Evolutionary conservation across 2,113 vertebrate genomes (phyloP), one percentile per base, ranked within the genome.

Genomic region (Plestiodon gilberti): DNA sequence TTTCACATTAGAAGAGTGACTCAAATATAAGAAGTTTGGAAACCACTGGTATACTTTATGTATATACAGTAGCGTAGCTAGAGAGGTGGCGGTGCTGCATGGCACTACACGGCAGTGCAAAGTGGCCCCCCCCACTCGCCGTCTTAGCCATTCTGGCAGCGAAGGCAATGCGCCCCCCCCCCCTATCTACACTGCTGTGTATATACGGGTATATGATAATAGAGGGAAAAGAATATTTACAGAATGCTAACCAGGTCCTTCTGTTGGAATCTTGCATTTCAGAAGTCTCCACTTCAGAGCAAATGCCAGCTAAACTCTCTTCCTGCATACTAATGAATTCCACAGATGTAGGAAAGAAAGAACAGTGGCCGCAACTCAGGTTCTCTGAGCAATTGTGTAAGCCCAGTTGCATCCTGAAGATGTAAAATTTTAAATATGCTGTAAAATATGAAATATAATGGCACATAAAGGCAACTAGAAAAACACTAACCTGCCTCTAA

Each of bases 391-490:
- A 70, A 33, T 75, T 0, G 0, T 7, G 2, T 65, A 59, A 65
- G 13, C 8, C 84, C 5, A 65, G 0, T 77, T 88, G 61, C 84
- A 1, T 55, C 33, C 57, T 48, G 10, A 85, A 81, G 76, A 76
- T 28, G 4, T 78, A 90, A 52, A 14, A 74, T 62, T 89, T 88
- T 81, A 82, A 80, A 38, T 61, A 75, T 73, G 75, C 77, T 62
- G 7, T 87, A n/a, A 65, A 87, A 77, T 1, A 28, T 35, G 33
- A 28, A 48, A 69, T 81, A 83, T 3, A 33, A 14, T 61, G 55
- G 55, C 14, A 71, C 13, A 38, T 69, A 81, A 89, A 87, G 64
- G 67, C 83, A 87, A 22, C 6, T 23, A 76, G n/a, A 87, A 91
- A 84, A 17, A 83, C 33, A 40, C n/a, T 2, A 17, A 75, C 1